Evolutionary conservation across 2,888 invertebrate genomes (phyloP), one percentile per base, ranked within the genome.

Genomic region (Orthonychiurus folsomi): DNA sequence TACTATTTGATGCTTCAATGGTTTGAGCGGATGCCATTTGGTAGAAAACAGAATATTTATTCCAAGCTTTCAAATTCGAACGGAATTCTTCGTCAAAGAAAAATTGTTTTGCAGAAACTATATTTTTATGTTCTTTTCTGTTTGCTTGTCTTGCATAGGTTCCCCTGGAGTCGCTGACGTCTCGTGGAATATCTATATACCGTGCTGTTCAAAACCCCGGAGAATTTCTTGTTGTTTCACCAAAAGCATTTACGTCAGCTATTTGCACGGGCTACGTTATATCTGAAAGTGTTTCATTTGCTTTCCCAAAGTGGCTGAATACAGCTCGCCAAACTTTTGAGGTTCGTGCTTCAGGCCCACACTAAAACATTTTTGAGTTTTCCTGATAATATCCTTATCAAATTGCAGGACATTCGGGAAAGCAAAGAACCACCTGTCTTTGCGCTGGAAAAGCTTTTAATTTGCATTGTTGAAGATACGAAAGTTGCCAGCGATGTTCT

Each of bases 231-330:
- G 82, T 95, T 0, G 89, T 94, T 1, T 92, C 93, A 76, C 93
- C 94, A 0, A 84, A 87, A 74, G 88, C 91, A 0, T 93, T 89
- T 75, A 91, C 93, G 0, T 88, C 90, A 0, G 90, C 89, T 52
- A 83, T 95, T 65, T 87, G 88, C 68, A 89, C 91, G 0, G 94
- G 94, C 0, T 93, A 89, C 75, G 85, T 87, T 0, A 85, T 93
- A 0, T 89, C 93, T 0, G 95, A 96, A 76, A 93, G 93, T 74
- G 91, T 93, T 0, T 94, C 93, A 76, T 94, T 91, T 74, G 93
- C 93, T 0, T 85, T 87, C 5, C 80, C 84, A 1, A 82, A 84
- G 0, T 95, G 93, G 92, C 79, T 94, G 0, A 80, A 84, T 58
- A 80, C 82, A 2, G 86, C 89, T 0, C 82, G 85, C 69, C 80